These are phyloP conservation scores for Drosophila kambysellisi DNA, from an alignment of 2,888 invertebrate genomes.

Conservation along the genomic window DNA sequence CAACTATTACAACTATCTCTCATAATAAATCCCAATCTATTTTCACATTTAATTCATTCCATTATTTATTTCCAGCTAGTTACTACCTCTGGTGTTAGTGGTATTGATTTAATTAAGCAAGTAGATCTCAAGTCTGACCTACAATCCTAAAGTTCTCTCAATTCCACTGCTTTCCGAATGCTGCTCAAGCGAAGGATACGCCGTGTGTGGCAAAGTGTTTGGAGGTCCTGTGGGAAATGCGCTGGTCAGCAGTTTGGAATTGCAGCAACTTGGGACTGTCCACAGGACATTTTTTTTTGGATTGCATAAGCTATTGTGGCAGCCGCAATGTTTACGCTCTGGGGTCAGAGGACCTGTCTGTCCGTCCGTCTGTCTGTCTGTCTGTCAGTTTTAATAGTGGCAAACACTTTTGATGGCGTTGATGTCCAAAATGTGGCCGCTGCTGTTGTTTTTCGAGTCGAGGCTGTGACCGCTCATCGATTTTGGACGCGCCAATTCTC, in stretches of 20 bases:
- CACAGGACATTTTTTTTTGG: slow-evolving; percentile 29
- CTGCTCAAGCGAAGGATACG: background rate
- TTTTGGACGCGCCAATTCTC: slow-evolving; percentile 56
- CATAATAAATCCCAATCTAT: background rate
- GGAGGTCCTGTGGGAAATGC: slow-evolving; percentile 59
- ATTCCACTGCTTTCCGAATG: too few relatives aligned
- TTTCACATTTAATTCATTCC: background rate
- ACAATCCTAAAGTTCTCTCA: background rate
- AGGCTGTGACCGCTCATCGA: slow-evolving; percentile 56
- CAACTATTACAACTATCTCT: background rate
- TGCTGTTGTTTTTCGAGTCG: slow-evolving; percentile 7
- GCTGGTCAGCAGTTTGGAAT: slow-evolving; percentile 61
- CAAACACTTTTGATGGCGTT: slow-evolving; percentile 73
- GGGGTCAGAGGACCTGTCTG: slow-evolving; percentile 39
- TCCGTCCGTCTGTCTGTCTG: background rate
- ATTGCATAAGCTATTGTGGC: slow-evolving; percentile 54
- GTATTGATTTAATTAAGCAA: background rate
- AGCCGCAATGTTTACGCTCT: slow-evolving; percentile 71
- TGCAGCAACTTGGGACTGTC: slow-evolving; percentile 21
- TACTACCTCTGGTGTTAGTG: background rate
- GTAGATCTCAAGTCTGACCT: slow-evolving; percentile 4
- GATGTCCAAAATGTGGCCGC: slow-evolving; percentile 32
- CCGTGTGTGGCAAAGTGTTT: slow-evolving; percentile 56
- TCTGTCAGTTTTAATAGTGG: slow-evolving; percentile 73
- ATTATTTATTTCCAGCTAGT: background rate